Percentiles rank a stretch among this genome's conserved stretches.
These are phyloP conservation scores for Azorinus chamasolen DNA, from an alignment of 2,888 invertebrate genomes.

Conservation along the genomic window DNA sequence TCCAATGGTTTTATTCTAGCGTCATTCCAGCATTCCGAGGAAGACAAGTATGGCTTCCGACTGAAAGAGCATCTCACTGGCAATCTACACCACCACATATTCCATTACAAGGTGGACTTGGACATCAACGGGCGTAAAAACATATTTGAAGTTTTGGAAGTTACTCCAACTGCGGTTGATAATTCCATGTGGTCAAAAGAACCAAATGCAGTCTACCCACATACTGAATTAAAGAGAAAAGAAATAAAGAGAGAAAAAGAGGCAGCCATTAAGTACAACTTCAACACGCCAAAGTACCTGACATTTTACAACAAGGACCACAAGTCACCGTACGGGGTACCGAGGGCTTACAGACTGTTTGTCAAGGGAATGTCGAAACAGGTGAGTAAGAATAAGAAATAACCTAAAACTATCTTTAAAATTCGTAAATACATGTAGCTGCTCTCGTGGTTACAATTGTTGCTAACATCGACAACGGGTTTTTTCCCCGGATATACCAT, in stretches of 20 bases:
- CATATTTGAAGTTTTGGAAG: constrained; percentile 78
- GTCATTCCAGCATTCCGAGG: constrained; percentile 51
- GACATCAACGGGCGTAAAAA: constrained; percentile 78
- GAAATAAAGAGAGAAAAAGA: constrained; percentile 70
- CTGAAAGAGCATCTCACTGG: constrained; percentile 71
- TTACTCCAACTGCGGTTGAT: constrained; percentile 55
- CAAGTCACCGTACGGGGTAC: constrained; percentile 68
- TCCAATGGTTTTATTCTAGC: constrained; percentile 79
- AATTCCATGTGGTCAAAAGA: constrained; percentile 58
- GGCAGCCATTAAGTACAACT: constrained; percentile 77
- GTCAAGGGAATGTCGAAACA: constrained; percentile 74
- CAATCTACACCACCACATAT: constrained; percentile 80
- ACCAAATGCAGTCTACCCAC: constrained; percentile 50
- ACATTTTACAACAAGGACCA: constrained; percentile 73
- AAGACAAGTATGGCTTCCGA: constrained; percentile 70
- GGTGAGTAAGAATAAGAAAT: constrained; percentile 31
- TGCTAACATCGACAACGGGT: no score
- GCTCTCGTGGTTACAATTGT: no score
- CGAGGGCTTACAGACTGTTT: constrained; percentile 75
- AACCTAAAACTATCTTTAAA: no score
- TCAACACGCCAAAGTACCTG: constrained; percentile 77
- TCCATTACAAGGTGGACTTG: constrained; percentile 77
- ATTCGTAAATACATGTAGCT: no score
- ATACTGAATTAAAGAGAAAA: constrained; percentile 57
- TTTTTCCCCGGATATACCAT: no score